Evolutionary conservation across 1,140 invertebrate genomes (phyloP).

Genomic region (Drosophila trapezifrons): DNA sequence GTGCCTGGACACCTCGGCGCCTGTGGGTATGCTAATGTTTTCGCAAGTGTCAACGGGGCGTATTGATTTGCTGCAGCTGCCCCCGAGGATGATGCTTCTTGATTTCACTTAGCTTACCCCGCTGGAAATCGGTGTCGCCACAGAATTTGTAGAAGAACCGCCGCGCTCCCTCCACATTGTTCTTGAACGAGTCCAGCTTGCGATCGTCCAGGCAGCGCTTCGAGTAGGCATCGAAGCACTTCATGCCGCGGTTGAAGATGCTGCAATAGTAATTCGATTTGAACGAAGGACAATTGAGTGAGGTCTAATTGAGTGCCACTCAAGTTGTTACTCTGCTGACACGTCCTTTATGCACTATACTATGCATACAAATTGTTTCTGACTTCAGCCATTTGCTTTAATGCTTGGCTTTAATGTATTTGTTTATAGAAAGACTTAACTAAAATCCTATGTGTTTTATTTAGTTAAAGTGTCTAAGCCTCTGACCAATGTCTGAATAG

Average conservation of each 20-base stretch:
- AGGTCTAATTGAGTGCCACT: slow-evolving; percentile 31
- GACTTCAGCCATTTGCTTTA: not conserved
- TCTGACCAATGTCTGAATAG: not conserved
- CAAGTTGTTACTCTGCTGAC: slow-evolving; percentile 7
- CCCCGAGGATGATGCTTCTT: not conserved
- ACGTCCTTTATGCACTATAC: not conserved
- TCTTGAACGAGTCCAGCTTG: slow-evolving; percentile 66
- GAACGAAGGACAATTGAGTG: slow-evolving; percentile 22
- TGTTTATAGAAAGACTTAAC: not conserved
- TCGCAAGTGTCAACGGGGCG: slow-evolving; percentile 3
- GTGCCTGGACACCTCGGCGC: slow-evolving; percentile 6
- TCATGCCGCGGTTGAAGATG: slow-evolving; percentile 79
- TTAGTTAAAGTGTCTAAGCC: too few species aligned
- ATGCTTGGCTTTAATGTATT: not conserved
- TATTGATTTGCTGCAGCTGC: slow-evolving; percentile 8
- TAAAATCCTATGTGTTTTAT: too few species aligned
- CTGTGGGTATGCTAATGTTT: slow-evolving; percentile 26
- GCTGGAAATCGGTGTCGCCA: slow-evolving; percentile 69
- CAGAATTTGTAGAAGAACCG: slow-evolving; percentile 79
- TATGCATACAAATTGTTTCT: slow-evolving; percentile 7
- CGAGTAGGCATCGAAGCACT: slow-evolving; percentile 77
- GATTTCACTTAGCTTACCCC: slow-evolving; percentile 51
- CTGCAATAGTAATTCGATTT: slow-evolving; percentile 59
- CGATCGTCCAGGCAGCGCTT: slow-evolving; percentile 68
- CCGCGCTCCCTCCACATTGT: slow-evolving; percentile 75